Percentiles rank a stretch among this genome's conserved stretches.
Evolutionary conservation across 2,888 invertebrate species (phyloP).

Genomic region (Auanema sp.): DNA sequence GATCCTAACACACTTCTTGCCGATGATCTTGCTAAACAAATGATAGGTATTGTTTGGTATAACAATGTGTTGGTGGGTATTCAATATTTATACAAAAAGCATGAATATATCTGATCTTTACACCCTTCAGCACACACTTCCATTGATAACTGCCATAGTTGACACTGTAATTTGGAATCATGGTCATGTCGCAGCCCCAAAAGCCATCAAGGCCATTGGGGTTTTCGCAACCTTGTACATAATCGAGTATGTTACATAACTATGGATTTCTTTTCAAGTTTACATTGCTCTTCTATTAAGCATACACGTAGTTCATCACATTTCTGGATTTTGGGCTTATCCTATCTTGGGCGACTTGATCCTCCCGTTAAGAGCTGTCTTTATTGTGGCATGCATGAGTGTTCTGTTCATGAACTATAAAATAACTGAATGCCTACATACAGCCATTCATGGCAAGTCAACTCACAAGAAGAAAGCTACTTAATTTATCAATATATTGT

Average conservation of each 20-base stretch:
- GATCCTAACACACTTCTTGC: constrained; percentile 49
- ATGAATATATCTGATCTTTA: background rate
- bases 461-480: no score
- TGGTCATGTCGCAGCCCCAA: constrained; percentile 25
- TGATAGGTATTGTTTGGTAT: constrained; percentile 48
- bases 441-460: no score
- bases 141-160: constrained; percentile 47
- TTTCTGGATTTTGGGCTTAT: constrained; percentile 57
- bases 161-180: constrained; percentile 49
- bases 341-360: constrained; percentile 54
- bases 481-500: no score
- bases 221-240: constrained; percentile 42
- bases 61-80: constrained; percentile 54
- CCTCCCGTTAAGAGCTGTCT: constrained; percentile 36
- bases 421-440: background rate
- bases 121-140: constrained; percentile 55
- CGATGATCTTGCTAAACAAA: constrained; percentile 46
- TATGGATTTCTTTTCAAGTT: background rate
- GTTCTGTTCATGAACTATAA: constrained; percentile 40
- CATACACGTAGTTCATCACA: constrained; percentile 50
- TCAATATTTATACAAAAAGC: background rate
- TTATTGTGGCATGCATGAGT: constrained; percentile 45
- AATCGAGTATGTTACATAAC: constrained; percentile 42
- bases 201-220: constrained; percentile 34
- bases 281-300: constrained; percentile 33